These are phyloP conservation scores for Noctua fimbriata DNA, from an alignment of 2,888 invertebrate genomes.

Conservation along the genomic window DNA sequence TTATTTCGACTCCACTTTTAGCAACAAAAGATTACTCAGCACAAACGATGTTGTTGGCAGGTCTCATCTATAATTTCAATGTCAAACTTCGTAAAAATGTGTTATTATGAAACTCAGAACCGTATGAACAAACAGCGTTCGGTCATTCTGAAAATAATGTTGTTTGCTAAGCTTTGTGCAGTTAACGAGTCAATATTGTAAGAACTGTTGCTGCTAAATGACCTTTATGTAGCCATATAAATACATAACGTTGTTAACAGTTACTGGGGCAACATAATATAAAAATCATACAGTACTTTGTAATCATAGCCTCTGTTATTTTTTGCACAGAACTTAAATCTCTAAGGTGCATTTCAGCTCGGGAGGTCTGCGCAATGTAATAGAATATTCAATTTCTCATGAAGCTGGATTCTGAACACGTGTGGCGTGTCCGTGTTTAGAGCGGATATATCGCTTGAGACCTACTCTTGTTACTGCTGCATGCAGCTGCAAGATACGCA, in stretches of 20 bases:
- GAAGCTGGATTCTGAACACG: slow-evolving; percentile 21
- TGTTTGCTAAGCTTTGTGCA: slow-evolving; percentile 68
- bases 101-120: slow-evolving; percentile 75
- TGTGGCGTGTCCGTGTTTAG: background rate
- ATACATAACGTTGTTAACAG: background rate
- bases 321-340: slow-evolving; percentile 23
- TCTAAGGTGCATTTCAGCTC: slow-evolving; percentile 28
- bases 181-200: slow-evolving; percentile 65
- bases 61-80: slow-evolving; percentile 75
- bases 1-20: slow-evolving; percentile 49
- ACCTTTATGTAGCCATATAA: slow-evolving; percentile 57
- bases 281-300: slow-evolving; percentile 26
- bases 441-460: slow-evolving; percentile 36
- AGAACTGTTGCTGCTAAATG: slow-evolving; percentile 61
- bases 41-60: slow-evolving; percentile 53
- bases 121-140: slow-evolving; percentile 74
- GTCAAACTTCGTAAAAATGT: slow-evolving; percentile 77
- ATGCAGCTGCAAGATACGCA: background rate
- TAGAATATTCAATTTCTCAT: slow-evolving; percentile 51
- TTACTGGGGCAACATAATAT: slow-evolving; percentile 6
- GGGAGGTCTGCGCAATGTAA: slow-evolving; percentile 2
- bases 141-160: slow-evolving; percentile 71
- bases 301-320: slow-evolving; percentile 10
- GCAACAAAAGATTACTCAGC: slow-evolving; percentile 62
- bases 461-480: slow-evolving; percentile 23